A percentile compares a stretch with the other conserved stretches of the same genome.
Conservation (phyloP, 2,888 invertebrate species). For the Eupithecia inturbata region DNA sequence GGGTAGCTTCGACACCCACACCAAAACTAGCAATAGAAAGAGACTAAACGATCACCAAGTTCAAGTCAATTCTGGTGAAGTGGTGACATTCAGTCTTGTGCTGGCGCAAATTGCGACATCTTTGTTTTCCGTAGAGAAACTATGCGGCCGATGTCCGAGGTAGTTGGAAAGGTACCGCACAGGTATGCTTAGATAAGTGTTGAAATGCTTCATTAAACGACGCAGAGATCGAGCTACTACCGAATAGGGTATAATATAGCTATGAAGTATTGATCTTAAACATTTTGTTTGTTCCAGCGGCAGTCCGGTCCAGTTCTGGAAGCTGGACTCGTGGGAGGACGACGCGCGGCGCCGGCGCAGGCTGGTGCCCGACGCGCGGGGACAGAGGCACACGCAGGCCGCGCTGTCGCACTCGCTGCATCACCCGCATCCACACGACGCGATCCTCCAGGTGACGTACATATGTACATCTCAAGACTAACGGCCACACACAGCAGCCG, state of each 20-base stretch:
- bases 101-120: too few species aligned
- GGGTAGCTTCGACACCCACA: too few species aligned
- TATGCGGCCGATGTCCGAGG: neutral
- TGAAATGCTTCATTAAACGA: neutral
- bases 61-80: too few species aligned
- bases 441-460: slow-evolving; percentile 90
- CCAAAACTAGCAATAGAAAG: too few species aligned
- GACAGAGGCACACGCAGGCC: slow-evolving; percentile 84
- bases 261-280: neutral
- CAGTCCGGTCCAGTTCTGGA: slow-evolving; percentile 88
- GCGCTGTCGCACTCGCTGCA: slow-evolving; percentile 91
- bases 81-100: too few species aligned
- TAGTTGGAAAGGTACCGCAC: neutral
- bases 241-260: too few species aligned
- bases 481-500: too few species aligned
- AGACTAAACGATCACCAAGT: too few species aligned
- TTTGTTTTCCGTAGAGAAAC: neutral
- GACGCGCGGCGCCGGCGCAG: slow-evolving; percentile 97
- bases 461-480: neutral
- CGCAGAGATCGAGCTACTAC: neutral
- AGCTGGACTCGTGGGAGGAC: slow-evolving; percentile 99
- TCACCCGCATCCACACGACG: slow-evolving; percentile 92
- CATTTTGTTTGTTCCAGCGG: slow-evolving; percentile 57
- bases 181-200: too few species aligned
- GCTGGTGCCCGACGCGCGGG: slow-evolving; percentile 95